These are phyloP conservation scores for Lethrus apterus DNA, from an alignment of 1,140 invertebrate species.

Conservation along the genomic window DNA sequence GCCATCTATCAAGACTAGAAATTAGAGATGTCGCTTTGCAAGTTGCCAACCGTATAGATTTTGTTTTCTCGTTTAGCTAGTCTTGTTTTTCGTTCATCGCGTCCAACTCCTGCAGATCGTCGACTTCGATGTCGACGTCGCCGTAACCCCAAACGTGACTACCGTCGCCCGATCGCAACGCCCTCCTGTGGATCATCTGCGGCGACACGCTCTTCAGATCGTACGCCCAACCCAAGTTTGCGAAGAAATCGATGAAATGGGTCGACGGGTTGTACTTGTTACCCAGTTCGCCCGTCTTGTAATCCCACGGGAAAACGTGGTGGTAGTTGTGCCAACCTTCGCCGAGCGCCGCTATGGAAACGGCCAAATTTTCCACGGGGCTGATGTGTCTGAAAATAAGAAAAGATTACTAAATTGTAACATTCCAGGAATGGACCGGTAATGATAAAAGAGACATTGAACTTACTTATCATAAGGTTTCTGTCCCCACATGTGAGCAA, in stretches of 20 bases:
- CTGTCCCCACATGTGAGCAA: constrained; percentile 83
- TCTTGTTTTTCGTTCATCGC: constrained; percentile 18
- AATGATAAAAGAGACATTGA: neutral
- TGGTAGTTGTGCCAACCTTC: constrained; percentile 96
- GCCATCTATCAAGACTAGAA: no score
- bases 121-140: constrained; percentile 41
- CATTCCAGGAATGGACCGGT: neutral
- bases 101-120: constrained; percentile 38
- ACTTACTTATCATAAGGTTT: constrained; percentile 82
- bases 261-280: constrained; percentile 60
- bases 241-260: constrained; percentile 63
- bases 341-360: constrained; percentile 63
- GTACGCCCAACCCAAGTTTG: constrained; percentile 65
- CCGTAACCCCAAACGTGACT: constrained; percentile 47
- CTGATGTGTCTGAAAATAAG: constrained; percentile 55
- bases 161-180: constrained; percentile 57
- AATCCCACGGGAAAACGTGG: constrained; percentile 86
- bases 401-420: neutral
- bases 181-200: constrained; percentile 55
- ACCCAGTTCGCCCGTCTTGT: constrained; percentile 76
- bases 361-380: constrained; percentile 62
- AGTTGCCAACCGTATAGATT: no score
- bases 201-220: constrained; percentile 58
- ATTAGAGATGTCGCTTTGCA: no score
- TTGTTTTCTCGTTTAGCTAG: no score